Evolutionary conservation across 2,888 invertebrate species (phyloP).

Genomic region (Leucophenga maculata): DNA sequence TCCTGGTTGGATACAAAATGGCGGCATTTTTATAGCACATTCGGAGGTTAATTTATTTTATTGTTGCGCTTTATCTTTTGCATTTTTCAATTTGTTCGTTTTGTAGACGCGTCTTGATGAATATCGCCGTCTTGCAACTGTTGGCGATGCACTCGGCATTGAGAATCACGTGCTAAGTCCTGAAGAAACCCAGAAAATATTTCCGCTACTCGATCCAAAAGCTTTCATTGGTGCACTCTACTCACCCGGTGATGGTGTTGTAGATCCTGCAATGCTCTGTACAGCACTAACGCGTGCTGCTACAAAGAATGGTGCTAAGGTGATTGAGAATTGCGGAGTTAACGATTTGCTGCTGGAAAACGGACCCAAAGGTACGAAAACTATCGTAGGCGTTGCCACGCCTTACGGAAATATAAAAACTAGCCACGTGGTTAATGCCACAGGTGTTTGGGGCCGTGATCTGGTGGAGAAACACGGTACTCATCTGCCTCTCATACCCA

Average conservation of each 20-base stretch:
- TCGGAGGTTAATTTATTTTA: conserved; percentile 71
- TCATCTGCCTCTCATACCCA: conserved; percentile 83
- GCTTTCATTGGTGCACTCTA: conserved; percentile 85
- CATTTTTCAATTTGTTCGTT: background rate
- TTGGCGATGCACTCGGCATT: conserved; percentile 85
- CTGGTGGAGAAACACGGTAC: conserved; percentile 73
- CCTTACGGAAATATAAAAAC: conserved; percentile 81
- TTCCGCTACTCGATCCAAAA: conserved; percentile 83
- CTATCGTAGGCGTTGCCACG: conserved; percentile 83
- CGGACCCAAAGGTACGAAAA: conserved; percentile 72
- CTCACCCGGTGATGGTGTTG: conserved; percentile 85
- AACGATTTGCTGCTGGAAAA: conserved; percentile 80
- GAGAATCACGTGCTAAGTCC: conserved; percentile 83
- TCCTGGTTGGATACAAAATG: conserved; percentile 92
- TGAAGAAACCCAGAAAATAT: conserved; percentile 82
- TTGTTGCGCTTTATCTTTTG: background rate
- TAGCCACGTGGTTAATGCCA: conserved; percentile 81
- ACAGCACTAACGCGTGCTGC: conserved; percentile 83
- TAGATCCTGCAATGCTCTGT: conserved; percentile 88
- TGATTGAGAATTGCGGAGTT: conserved; percentile 83
- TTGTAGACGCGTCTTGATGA: conserved; percentile 83
- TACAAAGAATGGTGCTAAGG: conserved; percentile 80
- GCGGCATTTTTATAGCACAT: conserved; percentile 89
- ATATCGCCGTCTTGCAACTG: conserved; percentile 84
- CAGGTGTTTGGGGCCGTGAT: conserved; percentile 86